A percentile compares a stretch with the other conserved stretches of the same genome.
Evolutionary conservation across 2,797 vertebrate genomes (phyloP).

Genomic region (Pelodytes ibericus): DNA sequence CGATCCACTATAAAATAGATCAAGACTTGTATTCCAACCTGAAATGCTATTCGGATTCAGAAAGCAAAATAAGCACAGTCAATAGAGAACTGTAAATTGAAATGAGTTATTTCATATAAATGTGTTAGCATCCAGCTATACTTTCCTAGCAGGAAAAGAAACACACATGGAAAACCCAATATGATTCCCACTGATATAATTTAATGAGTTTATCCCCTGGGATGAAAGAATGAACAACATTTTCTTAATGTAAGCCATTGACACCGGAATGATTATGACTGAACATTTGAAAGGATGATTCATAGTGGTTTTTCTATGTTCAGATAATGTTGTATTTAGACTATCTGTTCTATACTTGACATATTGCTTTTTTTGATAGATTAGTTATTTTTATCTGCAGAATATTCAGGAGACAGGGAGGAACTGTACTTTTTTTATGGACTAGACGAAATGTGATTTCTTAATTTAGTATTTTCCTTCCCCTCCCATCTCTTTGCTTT

Average conservation of each 20-base stretch:
- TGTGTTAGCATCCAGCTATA: neutral
- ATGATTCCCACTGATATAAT: constrained; percentile 2
- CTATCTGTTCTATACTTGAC: too few relatives aligned
- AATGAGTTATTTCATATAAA: neutral
- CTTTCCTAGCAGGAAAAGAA: neutral
- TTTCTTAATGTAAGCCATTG: neutral
- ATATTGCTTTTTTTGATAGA: too few relatives aligned
- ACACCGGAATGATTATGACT: neutral
- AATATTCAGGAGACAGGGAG: neutral
- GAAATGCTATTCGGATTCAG: neutral
- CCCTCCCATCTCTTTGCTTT: too few relatives aligned
- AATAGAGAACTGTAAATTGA: neutral
- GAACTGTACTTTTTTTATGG: too few relatives aligned
- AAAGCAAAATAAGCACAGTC: neutral
- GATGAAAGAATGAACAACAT: neutral
- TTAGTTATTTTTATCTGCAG: neutral
- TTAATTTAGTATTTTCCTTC: too few relatives aligned
- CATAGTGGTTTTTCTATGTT: neutral
- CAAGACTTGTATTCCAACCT: neutral
- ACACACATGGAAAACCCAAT: neutral
- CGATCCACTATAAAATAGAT: neutral
- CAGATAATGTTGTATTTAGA: neutral
- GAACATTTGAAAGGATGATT: neutral
- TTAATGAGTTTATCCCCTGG: neutral
- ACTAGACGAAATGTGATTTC: too few relatives aligned